A percentile compares a stretch with the other conserved stretches of the same genome.
These are phyloP conservation scores for Eurytoma adleriae DNA, from an alignment of 2,888 invertebrate species.

Conservation along the genomic window DNA sequence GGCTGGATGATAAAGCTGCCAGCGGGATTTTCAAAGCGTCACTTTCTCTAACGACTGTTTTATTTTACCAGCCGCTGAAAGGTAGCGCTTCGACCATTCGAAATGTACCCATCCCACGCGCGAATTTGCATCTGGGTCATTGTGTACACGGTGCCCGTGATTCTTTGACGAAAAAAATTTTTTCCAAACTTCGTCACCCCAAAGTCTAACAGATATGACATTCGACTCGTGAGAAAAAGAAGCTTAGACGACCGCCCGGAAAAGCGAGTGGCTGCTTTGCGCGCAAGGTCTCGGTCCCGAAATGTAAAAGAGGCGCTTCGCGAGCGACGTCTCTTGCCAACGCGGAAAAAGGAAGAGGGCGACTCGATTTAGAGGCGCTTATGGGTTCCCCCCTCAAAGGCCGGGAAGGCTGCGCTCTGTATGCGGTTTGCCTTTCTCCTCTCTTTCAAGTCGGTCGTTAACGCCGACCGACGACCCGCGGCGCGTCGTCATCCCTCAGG, in stretches of 20 bases:
- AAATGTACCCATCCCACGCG: too few species aligned
- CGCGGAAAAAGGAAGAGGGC: background rate
- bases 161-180: too few species aligned
- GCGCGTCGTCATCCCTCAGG: slow-evolving; percentile 8
- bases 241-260: background rate
- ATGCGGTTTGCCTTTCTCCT: slow-evolving; percentile 21
- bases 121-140: too few species aligned
- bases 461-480: background rate
- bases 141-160: background rate
- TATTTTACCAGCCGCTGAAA: too few species aligned
- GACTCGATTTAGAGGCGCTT: slow-evolving; percentile 8
- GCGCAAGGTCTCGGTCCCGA: slow-evolving; percentile 3
- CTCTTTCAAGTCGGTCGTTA: slow-evolving; percentile 45
- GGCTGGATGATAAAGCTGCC: too few species aligned
- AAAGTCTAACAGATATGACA: background rate
- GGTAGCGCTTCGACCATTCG: too few species aligned
- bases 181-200: background rate
- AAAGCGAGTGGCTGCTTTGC: background rate
- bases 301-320: slow-evolving; percentile 1
- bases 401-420: slow-evolving; percentile 3
- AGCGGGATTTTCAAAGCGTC: too few species aligned
- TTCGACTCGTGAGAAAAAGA: background rate
- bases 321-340: background rate
- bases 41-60: too few species aligned
- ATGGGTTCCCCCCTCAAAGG: slow-evolving; percentile 25